phyloP scores from a whole-genome alignment of 2,113 vertebrate genomes.

The Platichthys flesus region DNA sequence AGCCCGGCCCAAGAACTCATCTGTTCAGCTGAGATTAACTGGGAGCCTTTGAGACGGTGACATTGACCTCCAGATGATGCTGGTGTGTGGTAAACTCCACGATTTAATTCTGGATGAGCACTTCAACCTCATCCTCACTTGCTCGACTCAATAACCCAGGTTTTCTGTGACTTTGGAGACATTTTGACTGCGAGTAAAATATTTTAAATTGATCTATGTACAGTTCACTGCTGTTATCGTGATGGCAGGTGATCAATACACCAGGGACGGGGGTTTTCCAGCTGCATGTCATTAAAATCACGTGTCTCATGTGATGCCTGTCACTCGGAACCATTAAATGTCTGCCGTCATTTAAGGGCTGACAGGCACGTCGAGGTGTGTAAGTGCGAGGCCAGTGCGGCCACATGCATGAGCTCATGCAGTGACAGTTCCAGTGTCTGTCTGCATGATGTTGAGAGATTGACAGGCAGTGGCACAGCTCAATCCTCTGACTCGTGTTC shows the following conservation, averaged over 20 bases:
- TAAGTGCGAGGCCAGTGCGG: neutral
- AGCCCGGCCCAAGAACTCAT: slow-evolving; percentile 28
- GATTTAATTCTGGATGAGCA: slow-evolving; percentile 14
- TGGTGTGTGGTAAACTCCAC: neutral
- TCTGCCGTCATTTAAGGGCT: slow-evolving; percentile 40
- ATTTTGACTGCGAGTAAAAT: neutral
- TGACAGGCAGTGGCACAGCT: neutral
- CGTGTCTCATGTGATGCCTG: slow-evolving; percentile 16
- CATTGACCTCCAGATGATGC: slow-evolving; percentile 34
- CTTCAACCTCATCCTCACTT: neutral
- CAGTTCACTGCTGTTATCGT: neutral
- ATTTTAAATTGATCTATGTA: neutral
- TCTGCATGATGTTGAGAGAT: slow-evolving; percentile 1
- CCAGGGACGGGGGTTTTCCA: slow-evolving; percentile 25
- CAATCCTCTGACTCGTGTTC: neutral
- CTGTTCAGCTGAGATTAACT: slow-evolving; percentile 47
- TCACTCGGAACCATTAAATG: slow-evolving; percentile 34
- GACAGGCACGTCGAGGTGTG: slow-evolving; percentile 23
- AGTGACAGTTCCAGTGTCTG: slow-evolving; percentile 3
- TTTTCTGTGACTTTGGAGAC: neutral
- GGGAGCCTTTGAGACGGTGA: slow-evolving; percentile 11
- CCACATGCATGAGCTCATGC: slow-evolving; percentile 23
- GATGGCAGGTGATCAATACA: neutral
- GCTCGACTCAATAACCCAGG: neutral
- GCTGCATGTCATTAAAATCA: neutral